These are phyloP conservation scores for Mustela erminea DNA, from an alignment of 2,797 vertebrate genomes.

Conservation along the genomic window DNA sequence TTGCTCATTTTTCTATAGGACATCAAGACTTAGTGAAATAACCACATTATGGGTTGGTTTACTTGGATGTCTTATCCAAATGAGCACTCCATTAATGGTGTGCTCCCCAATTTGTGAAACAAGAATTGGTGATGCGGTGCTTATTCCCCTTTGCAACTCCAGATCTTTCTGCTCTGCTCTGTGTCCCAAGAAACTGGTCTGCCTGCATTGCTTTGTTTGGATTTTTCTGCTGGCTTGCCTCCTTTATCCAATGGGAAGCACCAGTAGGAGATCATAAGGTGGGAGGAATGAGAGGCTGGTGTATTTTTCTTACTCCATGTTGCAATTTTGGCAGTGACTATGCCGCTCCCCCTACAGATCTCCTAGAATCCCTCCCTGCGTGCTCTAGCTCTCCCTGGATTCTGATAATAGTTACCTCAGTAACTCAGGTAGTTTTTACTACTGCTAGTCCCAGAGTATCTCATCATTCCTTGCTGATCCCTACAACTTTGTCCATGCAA, in stretches of 20 bases:
- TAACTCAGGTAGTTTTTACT: neutral
- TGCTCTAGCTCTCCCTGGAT: neutral
- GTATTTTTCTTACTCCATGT: neutral
- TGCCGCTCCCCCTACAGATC: fast-evolving
- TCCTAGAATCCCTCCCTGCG: neutral
- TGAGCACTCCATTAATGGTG: neutral
- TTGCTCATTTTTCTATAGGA: neutral
- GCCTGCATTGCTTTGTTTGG: neutral
- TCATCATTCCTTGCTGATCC: neutral
- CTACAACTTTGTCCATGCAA: neutral
- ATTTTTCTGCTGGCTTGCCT: neutral
- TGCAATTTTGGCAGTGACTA: neutral
- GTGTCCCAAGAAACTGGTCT: neutral
- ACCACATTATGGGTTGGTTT: neutral
- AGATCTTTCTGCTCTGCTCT: neutral
- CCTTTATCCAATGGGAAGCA: neutral
- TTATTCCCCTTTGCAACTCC: neutral
- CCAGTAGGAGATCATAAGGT: neutral
- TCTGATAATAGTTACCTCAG: neutral
- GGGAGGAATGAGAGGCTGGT: neutral
- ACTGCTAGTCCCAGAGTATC: neutral
- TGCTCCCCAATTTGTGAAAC: neutral
- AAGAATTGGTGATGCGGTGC: neutral
- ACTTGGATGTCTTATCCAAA: neutral
- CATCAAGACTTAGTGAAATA: neutral